Conservation (phyloP, 2,797 vertebrate species). For the Petrocephalus schoutedeni region DNA sequence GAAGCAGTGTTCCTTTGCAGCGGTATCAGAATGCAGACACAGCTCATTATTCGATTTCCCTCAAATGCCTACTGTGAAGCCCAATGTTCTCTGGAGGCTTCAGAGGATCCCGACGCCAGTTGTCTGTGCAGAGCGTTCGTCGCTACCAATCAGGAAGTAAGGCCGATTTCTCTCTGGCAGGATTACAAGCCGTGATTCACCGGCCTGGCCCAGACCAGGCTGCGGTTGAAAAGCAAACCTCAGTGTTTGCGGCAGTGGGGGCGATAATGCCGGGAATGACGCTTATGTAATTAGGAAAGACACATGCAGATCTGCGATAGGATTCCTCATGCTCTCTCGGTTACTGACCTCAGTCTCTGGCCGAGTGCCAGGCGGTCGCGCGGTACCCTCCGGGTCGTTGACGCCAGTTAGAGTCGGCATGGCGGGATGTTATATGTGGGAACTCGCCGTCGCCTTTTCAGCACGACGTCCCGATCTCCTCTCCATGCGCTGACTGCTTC, state of each 20-base stretch:
- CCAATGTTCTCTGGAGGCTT: constrained; percentile 8
- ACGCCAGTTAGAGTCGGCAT: not conserved
- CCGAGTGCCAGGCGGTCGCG: not conserved
- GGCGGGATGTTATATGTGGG: not conserved
- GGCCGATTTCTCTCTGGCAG: not conserved
- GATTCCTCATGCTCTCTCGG: not conserved
- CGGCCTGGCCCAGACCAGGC: not conserved
- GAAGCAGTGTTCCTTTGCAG: not conserved
- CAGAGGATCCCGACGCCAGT: not conserved
- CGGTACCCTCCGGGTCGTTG: not conserved
- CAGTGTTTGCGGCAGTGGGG: not conserved
- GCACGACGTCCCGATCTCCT: not conserved
- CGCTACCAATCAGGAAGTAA: not conserved
- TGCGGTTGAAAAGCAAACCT: not conserved
- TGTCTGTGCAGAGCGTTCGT: not conserved
- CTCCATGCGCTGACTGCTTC: not conserved
- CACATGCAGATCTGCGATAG: not conserved
- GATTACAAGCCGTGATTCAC: constrained; percentile 16
- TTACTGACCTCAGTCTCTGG: not conserved
- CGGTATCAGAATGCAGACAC: not conserved
- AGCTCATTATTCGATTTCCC: not conserved
- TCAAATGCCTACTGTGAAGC: not conserved
- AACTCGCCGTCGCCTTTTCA: not conserved
- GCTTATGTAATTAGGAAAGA: not conserved
- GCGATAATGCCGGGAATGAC: not conserved